Evolutionary conservation across 2,797 vertebrate genomes (phyloP).

Genomic region (Pangasius larnaudii): DNA sequence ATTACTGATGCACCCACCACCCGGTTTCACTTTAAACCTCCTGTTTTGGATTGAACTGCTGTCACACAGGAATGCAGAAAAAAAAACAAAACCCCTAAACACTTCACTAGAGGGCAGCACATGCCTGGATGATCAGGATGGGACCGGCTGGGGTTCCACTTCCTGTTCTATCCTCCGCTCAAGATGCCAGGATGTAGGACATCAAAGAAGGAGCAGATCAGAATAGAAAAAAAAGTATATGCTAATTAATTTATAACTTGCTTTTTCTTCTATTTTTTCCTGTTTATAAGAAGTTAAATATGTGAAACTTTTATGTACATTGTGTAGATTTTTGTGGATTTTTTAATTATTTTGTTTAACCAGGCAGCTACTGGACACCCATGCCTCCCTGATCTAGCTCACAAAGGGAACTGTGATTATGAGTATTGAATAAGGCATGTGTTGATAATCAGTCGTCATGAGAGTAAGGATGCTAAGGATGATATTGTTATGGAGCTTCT

Average conservation of each 20-base stretch:
- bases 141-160: neutral
- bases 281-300: neutral
- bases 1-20: neutral
- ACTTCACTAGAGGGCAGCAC: neutral
- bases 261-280: slow-evolving; percentile 7
- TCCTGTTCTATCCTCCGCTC: neutral
- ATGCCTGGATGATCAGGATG: neutral
- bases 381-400: neutral
- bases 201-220: neutral
- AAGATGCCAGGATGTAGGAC: neutral
- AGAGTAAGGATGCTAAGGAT: neutral
- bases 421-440: slow-evolving; percentile 4
- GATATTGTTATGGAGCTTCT: neutral
- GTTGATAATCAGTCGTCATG: neutral
- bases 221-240: neutral
- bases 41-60: neutral
- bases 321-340: slow-evolving; percentile 5
- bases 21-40: neutral
- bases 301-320: neutral
- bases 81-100: neutral
- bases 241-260: slow-evolving; percentile 22
- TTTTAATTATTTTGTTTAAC: neutral
- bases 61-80: neutral
- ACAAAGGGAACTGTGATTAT: neutral
- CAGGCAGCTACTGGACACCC: slow-evolving; percentile 23